Percentiles rank a stretch among this genome's conserved stretches.
Conservation (phyloP, 2,888 invertebrate species). For the Agonopterix alstromeriana region DNA sequence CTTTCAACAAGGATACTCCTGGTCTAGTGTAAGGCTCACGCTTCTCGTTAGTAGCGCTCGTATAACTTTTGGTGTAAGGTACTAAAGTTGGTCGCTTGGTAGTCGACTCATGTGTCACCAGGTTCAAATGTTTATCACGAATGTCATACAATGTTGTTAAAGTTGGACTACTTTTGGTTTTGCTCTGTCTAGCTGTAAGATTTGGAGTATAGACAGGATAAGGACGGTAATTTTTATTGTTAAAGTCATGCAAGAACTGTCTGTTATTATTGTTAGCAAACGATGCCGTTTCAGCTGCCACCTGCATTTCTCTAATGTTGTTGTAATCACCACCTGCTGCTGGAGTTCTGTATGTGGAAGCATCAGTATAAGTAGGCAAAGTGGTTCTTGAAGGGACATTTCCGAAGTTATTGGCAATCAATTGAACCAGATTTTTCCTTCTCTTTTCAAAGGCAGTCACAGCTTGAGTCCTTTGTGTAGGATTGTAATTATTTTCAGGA, state of each 20-base stretch:
- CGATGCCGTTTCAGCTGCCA: slow-evolving; percentile 86
- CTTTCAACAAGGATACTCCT: slow-evolving; percentile 59
- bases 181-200: slow-evolving; percentile 31
- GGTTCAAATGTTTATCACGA: slow-evolving; percentile 38
- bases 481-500: slow-evolving; percentile 37
- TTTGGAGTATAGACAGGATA: slow-evolving; percentile 65
- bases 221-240: slow-evolving; percentile 55
- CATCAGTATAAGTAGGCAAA: slow-evolving; percentile 45
- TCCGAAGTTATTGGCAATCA: slow-evolving; percentile 58
- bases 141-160: slow-evolving; percentile 66
- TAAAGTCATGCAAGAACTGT: slow-evolving; percentile 59
- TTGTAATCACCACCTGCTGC: slow-evolving; percentile 50
- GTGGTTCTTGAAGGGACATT: slow-evolving; percentile 43
- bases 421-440: slow-evolving; percentile 56
- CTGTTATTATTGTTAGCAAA: slow-evolving; percentile 78
- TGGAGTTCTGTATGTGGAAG: slow-evolving; percentile 48
- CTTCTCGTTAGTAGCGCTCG: slow-evolving; percentile 34
- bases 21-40: slow-evolving; percentile 66
- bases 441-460: slow-evolving; percentile 55
- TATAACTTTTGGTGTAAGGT: slow-evolving; percentile 60
- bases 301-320: slow-evolving; percentile 79
- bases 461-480: slow-evolving; percentile 52
- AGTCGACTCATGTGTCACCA: slow-evolving; percentile 29
- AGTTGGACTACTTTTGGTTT: slow-evolving; percentile 51
- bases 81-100: slow-evolving; percentile 60